Base-by-base conservation (phyloP, 2,797 vertebrate species). In the Oreochromis grahami region DNA sequence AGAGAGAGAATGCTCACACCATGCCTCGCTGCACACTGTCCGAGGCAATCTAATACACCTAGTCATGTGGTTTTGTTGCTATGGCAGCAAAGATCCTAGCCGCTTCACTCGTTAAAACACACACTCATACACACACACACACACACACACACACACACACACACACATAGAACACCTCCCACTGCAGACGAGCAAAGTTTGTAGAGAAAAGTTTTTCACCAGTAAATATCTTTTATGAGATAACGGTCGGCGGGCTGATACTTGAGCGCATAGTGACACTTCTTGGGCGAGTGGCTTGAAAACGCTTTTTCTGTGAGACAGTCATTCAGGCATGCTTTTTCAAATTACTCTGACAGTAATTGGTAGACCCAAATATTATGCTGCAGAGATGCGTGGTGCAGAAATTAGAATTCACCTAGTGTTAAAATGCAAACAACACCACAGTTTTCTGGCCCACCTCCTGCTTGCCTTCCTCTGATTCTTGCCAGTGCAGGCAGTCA, bases 31-130 rank as follows among this genome's bases (percentile, higher is more conserved):
- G 92, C 97, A 97, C 96, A 93, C 94, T 93, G 95, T 96, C 93
- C 93, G 65, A 95, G 96, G 98, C 97, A 98, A 98, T 98, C 97
- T 97, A 98, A 98, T 98, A 98, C 97, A 98, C 97, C 96, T 97
- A 96, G 97, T 98, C 98, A 98, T 98, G 98, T 99, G 98, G 96
- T 97, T 63, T 93, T 91, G 98, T 98, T 98, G 91, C 98, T 96
- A 99, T 98, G 96, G 98, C 87, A 98, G 97, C 97, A 94, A 94
- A 97, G 97, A 97, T 97, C 97, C 97, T 96, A 97, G 97, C 96
- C 96, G 94, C 97, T 97, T 94, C 83, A 89, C 95, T 95, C 82
- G 95, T 96, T 97, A 97, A 97, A 97, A 96, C 96, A 97, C 63
- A 80, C 77, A 79, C 77, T 50, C 85, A 81, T 6, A 53, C 32